Base-by-base conservation (phyloP, 2,113 vertebrate genomes). In the Silurus asotus region DNA sequence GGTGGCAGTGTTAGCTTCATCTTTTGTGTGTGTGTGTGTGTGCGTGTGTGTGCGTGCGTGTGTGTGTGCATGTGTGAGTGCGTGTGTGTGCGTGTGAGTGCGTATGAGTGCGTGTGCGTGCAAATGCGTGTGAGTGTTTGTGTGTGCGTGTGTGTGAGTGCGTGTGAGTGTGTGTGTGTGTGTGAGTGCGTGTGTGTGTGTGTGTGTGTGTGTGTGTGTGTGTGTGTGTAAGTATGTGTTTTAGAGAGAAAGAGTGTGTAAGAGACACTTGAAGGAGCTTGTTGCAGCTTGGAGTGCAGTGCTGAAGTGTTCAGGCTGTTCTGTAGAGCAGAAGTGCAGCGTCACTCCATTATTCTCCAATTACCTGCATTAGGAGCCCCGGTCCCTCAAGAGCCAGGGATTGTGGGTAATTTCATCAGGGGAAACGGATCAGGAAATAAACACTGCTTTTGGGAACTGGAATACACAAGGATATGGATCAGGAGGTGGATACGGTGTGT, bases 321-420 rank as follows among this genome's bases (percentile, higher is more conserved):
- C 37, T 25, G 58, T 28, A 45, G 51, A 55, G 37, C 64, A 72
- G 53, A 23, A 70, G 84, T 48, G 62, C 74, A 82, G 61, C 48
- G 53, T 69, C 65, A 64, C 25, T 77, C 74, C 83, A 82, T 88
- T 85, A 88, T 88, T 85, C 83, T 88, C 84, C 62, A 85, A 61
- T 88, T 85, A 82, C 59, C 83, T 85, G 87, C 83, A 67, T 80
- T 83, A 84, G 62, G 74, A 61, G 81, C n/a, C 7, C 8, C 10
- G 11, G n/a, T 81, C 83, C 69, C 78, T 74, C 69, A 70, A 69
- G 83, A 75, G 77, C 51, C 4, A 0, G 25, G 76, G 25, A 82
- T 82, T 69, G 70, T 81, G 84, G 62, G 77, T 86, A 80, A 80
- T 81, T 80, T 70, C 84, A 86, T 70, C 75, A 69, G 61, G 25